Base-by-base conservation (phyloP, 2,797 vertebrate species). In the Lagocephalus sceleratus region DNA sequence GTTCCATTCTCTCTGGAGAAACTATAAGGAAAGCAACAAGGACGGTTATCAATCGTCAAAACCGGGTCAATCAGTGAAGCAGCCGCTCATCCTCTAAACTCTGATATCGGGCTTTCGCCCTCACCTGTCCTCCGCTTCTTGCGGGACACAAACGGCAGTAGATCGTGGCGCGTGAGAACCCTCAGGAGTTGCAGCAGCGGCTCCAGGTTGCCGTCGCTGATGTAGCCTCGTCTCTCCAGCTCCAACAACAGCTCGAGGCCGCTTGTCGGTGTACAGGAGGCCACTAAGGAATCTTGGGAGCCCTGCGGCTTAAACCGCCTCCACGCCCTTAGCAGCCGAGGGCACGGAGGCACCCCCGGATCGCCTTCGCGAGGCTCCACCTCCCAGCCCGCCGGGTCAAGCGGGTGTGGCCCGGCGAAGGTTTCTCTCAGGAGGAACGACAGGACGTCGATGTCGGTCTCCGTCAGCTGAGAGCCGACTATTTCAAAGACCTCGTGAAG, bases 401-500 rank as follows among this genome's bases (percentile, higher is more conserved):
- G 84, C 4, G 91, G 91, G 65, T 93, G 92, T 16, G 60, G 50
- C 1, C 71, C 68, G 1, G 78, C 76, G 63, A 87, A 92, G 2
- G 86, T 85, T 84, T 96, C 94, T 40, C 93, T 90, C 67, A 96
- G 73, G 20, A 97, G 89, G 71, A 95, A 96, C 1, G 93, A 93
- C 55, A 97, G 79, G 42, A 92, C 92, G 12, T 94, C 92, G 20
- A 94, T 64, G 45, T 97, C 95, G 5, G 83, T 85, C 58, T 92
- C 90, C 2, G 92, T 95, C 71, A 97, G 86, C 66, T 96, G 95
- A 64, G 91, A 91, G 57, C 94, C 94, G 46, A 97, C 90, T n/a
- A 94, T 77, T 71, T 95, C 91, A 82, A 94, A 95, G 65, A 95
- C 78, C 55, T 92, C 92, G 57, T 95, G 94, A 60, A 96, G 90